Evolutionary conservation across 1,140 invertebrate species (phyloP), one percentile per base, ranked within the genome.

Genomic region (Drosophila nasuta): DNA sequence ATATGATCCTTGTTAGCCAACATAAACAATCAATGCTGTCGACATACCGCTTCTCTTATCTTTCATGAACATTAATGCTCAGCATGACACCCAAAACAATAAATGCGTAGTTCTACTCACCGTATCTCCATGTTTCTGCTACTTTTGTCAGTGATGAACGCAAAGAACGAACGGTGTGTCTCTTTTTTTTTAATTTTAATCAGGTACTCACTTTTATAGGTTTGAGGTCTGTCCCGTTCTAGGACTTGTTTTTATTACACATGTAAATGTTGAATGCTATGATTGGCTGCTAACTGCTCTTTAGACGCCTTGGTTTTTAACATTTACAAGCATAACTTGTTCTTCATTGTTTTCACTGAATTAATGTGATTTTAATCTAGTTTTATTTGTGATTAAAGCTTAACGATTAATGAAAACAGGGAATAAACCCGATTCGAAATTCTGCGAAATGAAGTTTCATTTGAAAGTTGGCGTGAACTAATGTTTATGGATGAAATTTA

Each of bases 211-310:
- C 28, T 52, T 5, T 46, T 48, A 25, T 17, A 62, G 10, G 10
- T 35, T 4, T 20, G 48, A 25, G 28, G 25, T 45, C 15, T 30
- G 43, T 6, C 28, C 15, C 28, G 45, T 48, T 33, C 17, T 62
- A 49, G 28, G 59, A 62, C 59, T 30, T 62, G 59, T 63, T 63
- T 49, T 49, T 25, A 46, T 8, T 46, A 33, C 43, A 46, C 13
- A 46, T 30, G 58, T 46, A 63, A 35, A 49, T 38, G 10, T n/a
- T 5, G 13, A n/a, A 15, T n/a, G 2, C 1, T 33, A 2, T 15
- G 41, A 43, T 48, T 6, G 8, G 15, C 58, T 46, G 15, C 1
- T 2, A 48, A 60, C 30, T 33, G 10, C 43, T 5, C 43, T 46
- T 25, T 35, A 17, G 13, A 25, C 4, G n/a, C 10, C 2, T 48